A percentile compares a stretch with the other conserved stretches of the same genome.
Conservation (phyloP, 2,888 invertebrate genomes). For the Melieria crassipennis region DNA sequence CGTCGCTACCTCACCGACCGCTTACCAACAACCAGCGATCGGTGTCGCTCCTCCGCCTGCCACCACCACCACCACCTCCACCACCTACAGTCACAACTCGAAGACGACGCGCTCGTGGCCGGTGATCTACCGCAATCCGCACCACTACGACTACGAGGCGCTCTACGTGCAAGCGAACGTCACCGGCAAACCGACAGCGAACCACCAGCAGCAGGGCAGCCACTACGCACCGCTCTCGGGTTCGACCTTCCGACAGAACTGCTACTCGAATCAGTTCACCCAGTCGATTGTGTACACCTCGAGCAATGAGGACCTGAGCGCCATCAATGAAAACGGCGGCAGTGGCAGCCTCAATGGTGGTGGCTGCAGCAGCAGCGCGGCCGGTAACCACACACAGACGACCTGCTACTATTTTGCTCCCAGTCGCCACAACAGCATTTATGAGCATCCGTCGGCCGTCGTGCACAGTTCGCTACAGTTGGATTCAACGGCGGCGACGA, state of each 20-base stretch:
- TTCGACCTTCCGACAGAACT: constrained; percentile 55
- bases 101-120: constrained; percentile 66
- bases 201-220: constrained; percentile 19
- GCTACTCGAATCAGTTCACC: constrained; percentile 61
- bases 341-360: constrained; percentile 36
- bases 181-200: constrained; percentile 16
- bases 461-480: constrained; percentile 60
- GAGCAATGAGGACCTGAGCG: constrained; percentile 59
- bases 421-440: constrained; percentile 62
- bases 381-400: constrained; percentile 48
- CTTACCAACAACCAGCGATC: constrained; percentile 27
- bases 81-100: constrained; percentile 62
- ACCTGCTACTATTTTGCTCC: constrained; percentile 62
- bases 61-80: constrained; percentile 42
- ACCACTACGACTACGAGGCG: constrained; percentile 65
- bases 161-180: constrained; percentile 55
- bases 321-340: constrained; percentile 42
- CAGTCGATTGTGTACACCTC: constrained; percentile 61
- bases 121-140: constrained; percentile 65
- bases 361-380: constrained; percentile 39
- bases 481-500: constrained; percentile 52
- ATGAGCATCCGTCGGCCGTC: constrained; percentile 62
- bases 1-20: constrained; percentile 29
- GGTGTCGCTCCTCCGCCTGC: constrained; percentile 38
- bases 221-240: constrained; percentile 13